Base-by-base conservation (phyloP, 2,888 invertebrate genomes). In the Protonemura montana region DNA sequence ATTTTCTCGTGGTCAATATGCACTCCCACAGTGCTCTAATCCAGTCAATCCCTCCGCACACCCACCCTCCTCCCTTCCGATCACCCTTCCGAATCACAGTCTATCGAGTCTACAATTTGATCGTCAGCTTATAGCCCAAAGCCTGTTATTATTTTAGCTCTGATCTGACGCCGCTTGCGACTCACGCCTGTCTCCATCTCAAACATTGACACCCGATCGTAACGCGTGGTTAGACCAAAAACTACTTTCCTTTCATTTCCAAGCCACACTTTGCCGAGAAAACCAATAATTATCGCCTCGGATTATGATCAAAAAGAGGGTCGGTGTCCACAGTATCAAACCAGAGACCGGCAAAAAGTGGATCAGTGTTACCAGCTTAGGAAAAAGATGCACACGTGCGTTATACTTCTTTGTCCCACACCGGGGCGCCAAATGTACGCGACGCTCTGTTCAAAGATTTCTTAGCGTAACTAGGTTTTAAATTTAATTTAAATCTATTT, bases 101-200 rank as follows among this genome's bases (percentile, higher is more conserved):
- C 35, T 29, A 81, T 30, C 26, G 82, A 21, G 82, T 78, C 78
- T 78, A 83, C 41, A 83, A 83, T 83, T 83, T 41, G 41, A 83
- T 83, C 82, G 26, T 83, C 82, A 41, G 82, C 82, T 83, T 83
- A 83, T 0, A 41, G 21, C 30, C 30, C n/a, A 83, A 78, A 83
- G 41, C 82, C 82, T 83, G 82, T 83, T 83, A 83, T 83, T 83
- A 83, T 83, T 83, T 83, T 83, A 83, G 82, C 28, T 5, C 59
- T 27, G 78, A 27, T 78, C 26, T 7, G 78, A 30, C 82, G 42
- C 42, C 41, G 26, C 13, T 13, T 10, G 16, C 7, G 59, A 3
- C 59, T 10, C 59, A 5, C 59, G 59, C 59, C 59, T 59, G 59
- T 21, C 59, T 59, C 21, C 59, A 59, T 59, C 59, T 59, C 59